Percentiles rank a stretch among this genome's conserved stretches.
phyloP scores from a whole-genome alignment of 2,888 invertebrate species.

The Cynaeus angustus region DNA sequence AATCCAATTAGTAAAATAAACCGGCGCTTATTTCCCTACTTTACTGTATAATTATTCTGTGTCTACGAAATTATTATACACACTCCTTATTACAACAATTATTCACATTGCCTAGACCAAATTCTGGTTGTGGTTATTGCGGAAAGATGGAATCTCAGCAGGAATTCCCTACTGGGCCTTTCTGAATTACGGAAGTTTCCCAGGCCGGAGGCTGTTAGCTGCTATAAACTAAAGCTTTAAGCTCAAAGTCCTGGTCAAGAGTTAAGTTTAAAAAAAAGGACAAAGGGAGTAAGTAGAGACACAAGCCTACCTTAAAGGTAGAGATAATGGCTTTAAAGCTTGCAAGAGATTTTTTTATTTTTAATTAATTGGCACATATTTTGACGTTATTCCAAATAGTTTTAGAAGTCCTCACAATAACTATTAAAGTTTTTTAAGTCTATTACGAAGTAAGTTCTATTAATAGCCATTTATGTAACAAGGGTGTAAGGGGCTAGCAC shows the following conservation, averaged over 20 bases:
- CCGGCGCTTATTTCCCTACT: neutral
- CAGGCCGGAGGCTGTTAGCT: neutral
- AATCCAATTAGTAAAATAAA: neutral
- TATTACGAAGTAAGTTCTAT: no score
- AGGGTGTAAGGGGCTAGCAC: no score
- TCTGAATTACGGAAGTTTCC: neutral
- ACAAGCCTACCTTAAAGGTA: no score
- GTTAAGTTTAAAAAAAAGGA: neutral
- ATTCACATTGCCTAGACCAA: neutral
- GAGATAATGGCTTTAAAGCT: no score
- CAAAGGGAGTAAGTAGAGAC: no score
- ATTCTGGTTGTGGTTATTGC: neutral
- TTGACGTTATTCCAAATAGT: no score
- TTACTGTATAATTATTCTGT: neutral
- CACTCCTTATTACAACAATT: conserved; percentile 1
- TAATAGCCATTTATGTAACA: no score
- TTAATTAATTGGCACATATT: no score
- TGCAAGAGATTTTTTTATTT: no score
- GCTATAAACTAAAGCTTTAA: neutral
- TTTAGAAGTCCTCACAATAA: no score
- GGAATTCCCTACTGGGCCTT: neutral
- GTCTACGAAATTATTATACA: neutral
- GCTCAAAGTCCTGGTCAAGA: neutral
- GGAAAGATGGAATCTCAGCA: neutral
- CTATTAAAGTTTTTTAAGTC: no score